phyloP scores from a whole-genome alignment of 92 coral and sea anemone genomes.

The Paragorgia papillata region DNA sequence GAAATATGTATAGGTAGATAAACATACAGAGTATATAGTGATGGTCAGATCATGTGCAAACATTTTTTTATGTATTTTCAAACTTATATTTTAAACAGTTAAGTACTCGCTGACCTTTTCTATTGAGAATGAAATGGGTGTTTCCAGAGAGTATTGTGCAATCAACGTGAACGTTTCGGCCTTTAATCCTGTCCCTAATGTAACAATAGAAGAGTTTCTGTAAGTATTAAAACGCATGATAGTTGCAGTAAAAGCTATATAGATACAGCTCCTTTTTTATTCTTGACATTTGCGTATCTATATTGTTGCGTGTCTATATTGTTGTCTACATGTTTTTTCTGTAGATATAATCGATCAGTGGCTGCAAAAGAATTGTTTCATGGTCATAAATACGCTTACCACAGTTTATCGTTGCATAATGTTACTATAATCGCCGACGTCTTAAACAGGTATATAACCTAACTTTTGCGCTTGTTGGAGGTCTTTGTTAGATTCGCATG shows the following conservation, averaged over 20 bases:
- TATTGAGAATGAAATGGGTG: conserved; percentile 26
- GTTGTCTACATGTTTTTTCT: background rate
- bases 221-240: conserved; percentile 23
- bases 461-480: no score
- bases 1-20: no score
- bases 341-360: conserved; percentile 24
- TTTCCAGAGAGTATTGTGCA: conserved; percentile 11
- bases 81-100: background rate
- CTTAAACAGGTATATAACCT: conserved; percentile 36
- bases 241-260: no score
- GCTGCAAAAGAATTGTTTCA: conserved; percentile 7
- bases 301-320: no score
- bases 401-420: conserved; percentile 24
- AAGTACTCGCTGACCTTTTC: conserved; percentile 1
- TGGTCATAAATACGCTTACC: conserved; percentile 14
- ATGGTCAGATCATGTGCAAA: no score
- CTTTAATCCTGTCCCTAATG: conserved; percentile 1
- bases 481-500: no score
- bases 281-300: no score
- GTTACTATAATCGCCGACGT: conserved; percentile 31
- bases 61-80: no score
- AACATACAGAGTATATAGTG: no score
- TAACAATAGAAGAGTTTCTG: conserved; percentile 6
- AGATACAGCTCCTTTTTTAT: no score
- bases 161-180: conserved; percentile 8